Conservation (phyloP, 1,140 invertebrate genomes). For the Neelides sp. region DNA sequence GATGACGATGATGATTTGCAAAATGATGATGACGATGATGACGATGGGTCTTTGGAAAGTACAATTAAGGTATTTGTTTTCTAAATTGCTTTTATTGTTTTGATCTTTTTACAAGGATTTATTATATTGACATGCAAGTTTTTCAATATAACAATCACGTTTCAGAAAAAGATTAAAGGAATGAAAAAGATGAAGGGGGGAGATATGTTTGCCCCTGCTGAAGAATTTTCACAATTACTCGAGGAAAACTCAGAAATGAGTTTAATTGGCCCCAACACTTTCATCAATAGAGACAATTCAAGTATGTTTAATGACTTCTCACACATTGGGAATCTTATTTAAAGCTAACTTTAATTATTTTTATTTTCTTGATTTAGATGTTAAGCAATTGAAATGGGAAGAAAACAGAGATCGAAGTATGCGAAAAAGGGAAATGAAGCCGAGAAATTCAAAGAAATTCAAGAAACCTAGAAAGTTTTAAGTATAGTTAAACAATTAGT, state of each 20-base stretch:
- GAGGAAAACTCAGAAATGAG: constrained; percentile 24
- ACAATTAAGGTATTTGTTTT: background rate
- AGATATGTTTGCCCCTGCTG: constrained; percentile 32
- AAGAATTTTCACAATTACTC: constrained; percentile 29
- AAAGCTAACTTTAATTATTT: background rate
- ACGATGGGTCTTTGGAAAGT: constrained; percentile 20
- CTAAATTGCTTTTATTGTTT: background rate
- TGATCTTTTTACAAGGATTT: background rate
- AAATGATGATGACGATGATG: constrained; percentile 32
- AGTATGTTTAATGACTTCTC: constrained; percentile 13
- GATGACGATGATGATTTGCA: constrained; percentile 28
- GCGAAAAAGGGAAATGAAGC: background rate
- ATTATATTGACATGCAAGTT: constrained; percentile 1
- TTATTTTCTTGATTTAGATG: constrained; percentile 13
- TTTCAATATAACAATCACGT: background rate
- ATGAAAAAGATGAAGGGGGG: background rate
- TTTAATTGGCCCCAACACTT: constrained; percentile 15
- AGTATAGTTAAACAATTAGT: no score
- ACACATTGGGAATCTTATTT: background rate
- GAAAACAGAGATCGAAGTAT: constrained; percentile 25
- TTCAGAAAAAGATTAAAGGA: constrained; percentile 3
- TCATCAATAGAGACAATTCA: constrained; percentile 31
- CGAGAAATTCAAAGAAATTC: background rate
- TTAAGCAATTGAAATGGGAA: constrained; percentile 32
- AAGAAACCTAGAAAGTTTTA: background rate